Base-by-base conservation (phyloP, 30 jellyfish, hydroid and myxozoan species). In the Rhopilema esculentum region DNA sequence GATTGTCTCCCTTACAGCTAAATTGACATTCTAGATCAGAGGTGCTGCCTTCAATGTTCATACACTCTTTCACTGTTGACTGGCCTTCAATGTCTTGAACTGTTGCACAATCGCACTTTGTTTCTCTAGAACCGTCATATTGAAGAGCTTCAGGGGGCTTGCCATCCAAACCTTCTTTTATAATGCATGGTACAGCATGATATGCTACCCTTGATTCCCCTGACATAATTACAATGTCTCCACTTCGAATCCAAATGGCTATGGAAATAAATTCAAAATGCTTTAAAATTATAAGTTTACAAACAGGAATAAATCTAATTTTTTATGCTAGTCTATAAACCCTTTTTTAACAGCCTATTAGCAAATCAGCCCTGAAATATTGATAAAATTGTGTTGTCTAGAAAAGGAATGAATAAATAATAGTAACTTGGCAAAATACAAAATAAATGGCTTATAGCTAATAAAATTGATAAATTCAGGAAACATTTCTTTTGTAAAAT, bases 111-210 rank as follows among this genome's bases (percentile, higher is more conserved):
- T 16, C 49, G 0, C 48, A 2, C 4, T 19, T 40, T n/a, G n/a
- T 57, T 9, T 27, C 74, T 0, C 0, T 70, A 33, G 26, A 18
- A 32, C 17, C 1, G 8, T 33, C 81, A 49, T 18, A 27, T 31
- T 67, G 64, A 51, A 77, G 75, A 0, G 77, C 81, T 1, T 68
- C 23, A 19, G 90, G 91, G 0, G 86, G 86, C 23, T 48, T 53
- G 18, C 77, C 87, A 4, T 40, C 81, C n/a, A 21, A 26, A 18
- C 80, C 85, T 2, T 89, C 97, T 31, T 82, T 78, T 31, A 94
- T 75, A 32, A 96, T 96, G 50, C 97, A 87, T 22, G 99, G 99
- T 27, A 96, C 99, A 18, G 99, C 99, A 96, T 96, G 99, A 74
- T 65, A 96, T 0, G 99, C 98, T 65, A 87, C 72, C 62, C 99